Evolutionary conservation across 1,140 invertebrate genomes (phyloP), one percentile per base, ranked within the genome.

Genomic region (Cydia pomonella): DNA sequence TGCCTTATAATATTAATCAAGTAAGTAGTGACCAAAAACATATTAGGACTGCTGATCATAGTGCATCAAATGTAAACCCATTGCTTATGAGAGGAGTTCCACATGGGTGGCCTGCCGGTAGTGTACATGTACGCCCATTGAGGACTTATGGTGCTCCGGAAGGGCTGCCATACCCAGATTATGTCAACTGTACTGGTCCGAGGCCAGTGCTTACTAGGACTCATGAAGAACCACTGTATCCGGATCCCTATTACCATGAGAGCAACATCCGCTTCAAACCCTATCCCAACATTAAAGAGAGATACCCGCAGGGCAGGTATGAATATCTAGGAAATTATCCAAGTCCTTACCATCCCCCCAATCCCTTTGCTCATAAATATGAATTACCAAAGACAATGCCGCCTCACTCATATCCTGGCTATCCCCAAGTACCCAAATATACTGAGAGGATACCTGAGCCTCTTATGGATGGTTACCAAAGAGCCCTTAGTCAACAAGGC

Each of bases 1-100:
- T 93, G 91, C 90, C 91, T 92, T 93, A 90, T 88, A 79, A 81
- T 85, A 78, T 89, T 79, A 90, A 84, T 86, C 77, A 81, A 76
- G 73, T 82, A 71, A 84, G 64, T 75, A 88, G 84, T 89, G 87
- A 90, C 78, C 88, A 81, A 77, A 92, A 90, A 86, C 85, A 74
- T 85, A 77, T 84, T 75, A 87, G 87, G 79, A 87, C 79, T 78
- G 50, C 79, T 73, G 90, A 92, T 75, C 79, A 85, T 53, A 83
- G 83, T 80, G 82, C 86, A 62, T 71, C 87, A 74, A 86, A 79
- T 83, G 79, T 84, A 44, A 92, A 87, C 82, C 80, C 83, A 53
- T 73, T 77, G 50, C 76, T 82, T 78, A 50, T 78, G 64, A 79
- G 83, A 78, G 82, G 74, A 79, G 73, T 79, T 74, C 84, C 84